Percentiles rank a stretch among this genome's conserved stretches.
phyloP scores from a whole-genome alignment of 2,888 invertebrate genomes.

The Ommatoiulus sabulosus region DNA sequence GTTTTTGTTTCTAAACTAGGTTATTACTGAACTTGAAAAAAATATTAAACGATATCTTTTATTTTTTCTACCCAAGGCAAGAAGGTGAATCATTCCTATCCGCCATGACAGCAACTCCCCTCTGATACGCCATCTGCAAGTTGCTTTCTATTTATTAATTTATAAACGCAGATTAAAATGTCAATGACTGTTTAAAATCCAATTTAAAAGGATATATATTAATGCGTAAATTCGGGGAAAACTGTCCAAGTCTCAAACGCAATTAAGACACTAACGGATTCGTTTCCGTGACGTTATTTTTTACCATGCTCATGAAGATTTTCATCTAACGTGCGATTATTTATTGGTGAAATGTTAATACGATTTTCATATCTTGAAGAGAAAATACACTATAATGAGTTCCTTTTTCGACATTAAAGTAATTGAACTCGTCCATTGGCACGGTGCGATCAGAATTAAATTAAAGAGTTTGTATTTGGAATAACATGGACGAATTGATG shows the following conservation, averaged over 20 bases:
- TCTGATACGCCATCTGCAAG: not conserved
- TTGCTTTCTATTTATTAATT: conserved; percentile 1
- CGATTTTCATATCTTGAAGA: not conserved
- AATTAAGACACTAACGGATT: not conserved
- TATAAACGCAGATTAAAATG: conserved; percentile 27
- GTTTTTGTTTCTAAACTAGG: conserved; percentile 7
- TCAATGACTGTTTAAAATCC: conserved; percentile 21
- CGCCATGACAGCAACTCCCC: conserved; percentile 7
- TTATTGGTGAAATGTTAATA: conserved; percentile 9
- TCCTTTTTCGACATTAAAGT: not conserved
- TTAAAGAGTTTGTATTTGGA: too few species aligned
- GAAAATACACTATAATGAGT: not conserved
- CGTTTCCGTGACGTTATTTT: not conserved
- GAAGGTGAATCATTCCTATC: not conserved
- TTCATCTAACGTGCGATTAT: not conserved
- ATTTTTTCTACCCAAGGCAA: conserved; percentile 4
- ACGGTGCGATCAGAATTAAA: not conserved
- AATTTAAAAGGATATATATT: conserved; percentile 1
- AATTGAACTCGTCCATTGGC: not conserved
- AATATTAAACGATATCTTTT: conserved; percentile 15
- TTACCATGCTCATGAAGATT: not conserved
- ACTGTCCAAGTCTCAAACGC: not conserved
- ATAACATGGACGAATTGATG: too few species aligned
- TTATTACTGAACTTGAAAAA: not conserved
- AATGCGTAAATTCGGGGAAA: conserved; percentile 14